Percentiles rank a stretch among this genome's conserved stretches.
These are phyloP conservation scores for Sinonovacula constricta DNA, from an alignment of 1,140 invertebrate species.

Conservation along the genomic window DNA sequence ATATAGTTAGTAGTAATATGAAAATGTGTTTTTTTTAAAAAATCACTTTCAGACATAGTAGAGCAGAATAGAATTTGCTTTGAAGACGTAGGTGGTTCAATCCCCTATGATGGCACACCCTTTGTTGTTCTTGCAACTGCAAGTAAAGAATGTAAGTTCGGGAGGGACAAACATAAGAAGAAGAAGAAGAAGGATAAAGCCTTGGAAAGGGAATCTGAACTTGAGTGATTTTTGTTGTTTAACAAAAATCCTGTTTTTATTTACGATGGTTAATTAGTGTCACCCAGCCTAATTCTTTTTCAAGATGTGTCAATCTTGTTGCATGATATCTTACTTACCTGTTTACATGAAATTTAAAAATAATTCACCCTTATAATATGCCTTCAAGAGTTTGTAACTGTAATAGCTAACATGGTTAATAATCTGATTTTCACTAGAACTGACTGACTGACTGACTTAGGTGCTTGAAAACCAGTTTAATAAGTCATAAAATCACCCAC, in stretches of 20 bases:
- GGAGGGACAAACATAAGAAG: not conserved
- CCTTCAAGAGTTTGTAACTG: no score
- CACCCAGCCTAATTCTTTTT: no score
- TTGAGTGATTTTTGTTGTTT: not conserved
- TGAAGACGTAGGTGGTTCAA: not conserved
- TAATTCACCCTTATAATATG: no score
- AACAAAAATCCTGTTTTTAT: not conserved
- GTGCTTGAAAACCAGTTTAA: no score
- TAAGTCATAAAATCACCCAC: no score
- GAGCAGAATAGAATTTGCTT: conserved; percentile 1
- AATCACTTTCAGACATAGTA: not conserved
- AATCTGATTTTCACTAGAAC: no score
- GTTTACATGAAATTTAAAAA: no score
- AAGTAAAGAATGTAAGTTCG: conserved; percentile 1
- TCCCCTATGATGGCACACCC: conserved; percentile 1
- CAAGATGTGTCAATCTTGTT: no score
- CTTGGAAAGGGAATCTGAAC: conserved; percentile 2
- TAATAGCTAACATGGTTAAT: no score
- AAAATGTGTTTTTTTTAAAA: not conserved
- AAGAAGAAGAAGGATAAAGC: conserved; percentile 1
- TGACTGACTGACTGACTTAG: no score
- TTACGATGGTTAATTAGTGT: no score
- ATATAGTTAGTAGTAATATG: conserved; percentile 2
- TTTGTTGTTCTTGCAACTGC: not conserved
- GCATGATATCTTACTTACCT: no score